Conservation (phyloP, 2,113 vertebrate genomes). For the Spermophilus dauricus region DNA sequence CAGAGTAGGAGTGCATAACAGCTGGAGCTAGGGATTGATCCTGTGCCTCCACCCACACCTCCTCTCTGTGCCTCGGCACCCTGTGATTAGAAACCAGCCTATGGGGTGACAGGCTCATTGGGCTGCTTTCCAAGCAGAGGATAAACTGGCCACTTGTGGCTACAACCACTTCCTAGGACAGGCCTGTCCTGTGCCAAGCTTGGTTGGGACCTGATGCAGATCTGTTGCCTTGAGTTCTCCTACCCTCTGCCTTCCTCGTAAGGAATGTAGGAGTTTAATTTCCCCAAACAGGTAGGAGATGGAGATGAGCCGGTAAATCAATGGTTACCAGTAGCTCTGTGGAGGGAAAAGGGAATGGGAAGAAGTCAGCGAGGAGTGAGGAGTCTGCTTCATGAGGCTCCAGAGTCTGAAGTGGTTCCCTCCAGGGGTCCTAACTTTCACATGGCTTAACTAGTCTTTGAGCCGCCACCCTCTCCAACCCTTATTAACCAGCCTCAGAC, state of each 20-base stretch:
- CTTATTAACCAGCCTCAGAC: too few relatives aligned
- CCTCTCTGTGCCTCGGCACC: neutral
- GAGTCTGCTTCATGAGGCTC: too few relatives aligned
- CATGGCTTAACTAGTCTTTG: too few relatives aligned
- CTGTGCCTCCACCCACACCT: neutral
- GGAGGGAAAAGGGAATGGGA: neutral
- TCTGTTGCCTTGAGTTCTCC: neutral
- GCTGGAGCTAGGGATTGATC: neutral
- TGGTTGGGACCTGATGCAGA: too few relatives aligned
- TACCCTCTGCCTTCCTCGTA: too few relatives aligned
- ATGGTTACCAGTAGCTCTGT: neutral
- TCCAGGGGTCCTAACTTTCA: rapidly evolving
- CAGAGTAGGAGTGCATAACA: too few relatives aligned
- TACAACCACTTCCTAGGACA: neutral
- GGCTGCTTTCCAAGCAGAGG: neutral
- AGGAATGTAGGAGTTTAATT: neutral
- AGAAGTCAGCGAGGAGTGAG: too few relatives aligned
- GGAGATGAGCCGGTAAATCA: neutral
- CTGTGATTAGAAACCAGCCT: too few relatives aligned
- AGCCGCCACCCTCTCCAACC: too few relatives aligned
- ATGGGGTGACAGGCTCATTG: neutral
- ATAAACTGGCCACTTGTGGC: neutral
- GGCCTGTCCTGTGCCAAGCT: too few relatives aligned
- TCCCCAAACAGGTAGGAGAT: neutral
- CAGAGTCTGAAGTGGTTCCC: neutral